Percentiles rank a stretch among this genome's conserved stretches.
Evolutionary conservation across 1,140 invertebrate genomes (phyloP).

Genomic region (Palaemon carinicauda): DNA sequence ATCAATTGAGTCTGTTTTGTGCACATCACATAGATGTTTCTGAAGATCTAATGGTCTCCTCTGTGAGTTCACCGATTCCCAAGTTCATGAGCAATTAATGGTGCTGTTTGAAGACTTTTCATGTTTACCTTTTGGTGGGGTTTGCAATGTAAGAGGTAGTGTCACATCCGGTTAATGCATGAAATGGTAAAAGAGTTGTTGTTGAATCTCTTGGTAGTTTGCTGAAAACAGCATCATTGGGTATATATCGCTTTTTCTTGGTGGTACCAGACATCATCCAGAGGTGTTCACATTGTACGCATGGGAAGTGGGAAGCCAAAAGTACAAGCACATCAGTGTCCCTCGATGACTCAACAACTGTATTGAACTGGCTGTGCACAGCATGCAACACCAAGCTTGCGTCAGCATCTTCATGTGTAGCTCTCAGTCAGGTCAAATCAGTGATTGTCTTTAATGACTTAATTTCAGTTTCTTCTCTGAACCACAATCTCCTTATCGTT

Average conservation of each 20-base stretch:
- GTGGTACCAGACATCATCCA: not conserved
- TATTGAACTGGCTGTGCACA: too few relatives aligned
- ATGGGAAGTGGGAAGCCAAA: too few relatives aligned
- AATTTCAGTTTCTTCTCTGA: too few relatives aligned
- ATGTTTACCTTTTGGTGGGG: not conserved
- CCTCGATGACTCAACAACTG: too few relatives aligned
- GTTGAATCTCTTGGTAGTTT: too few relatives aligned
- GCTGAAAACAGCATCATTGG: not conserved
- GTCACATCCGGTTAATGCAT: not conserved
- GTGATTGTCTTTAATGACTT: too few relatives aligned
- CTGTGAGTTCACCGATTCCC: conserved; percentile 20
- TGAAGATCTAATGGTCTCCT: conserved; percentile 3
- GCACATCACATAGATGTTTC: not conserved
- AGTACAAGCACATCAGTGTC: too few relatives aligned
- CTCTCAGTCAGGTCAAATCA: too few relatives aligned
- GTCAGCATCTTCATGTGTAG: too few relatives aligned
- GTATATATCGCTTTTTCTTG: not conserved
- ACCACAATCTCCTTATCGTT: too few relatives aligned
- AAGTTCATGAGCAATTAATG: not conserved
- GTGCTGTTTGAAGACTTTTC: not conserved
- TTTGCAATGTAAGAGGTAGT: not conserved
- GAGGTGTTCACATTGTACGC: too few relatives aligned
- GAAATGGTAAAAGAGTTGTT: too few relatives aligned
- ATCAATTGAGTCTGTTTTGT: not conserved
- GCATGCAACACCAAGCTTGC: not conserved